Conservation (phyloP, 2,888 invertebrate genomes). For the Chirona hameri region DNA sequence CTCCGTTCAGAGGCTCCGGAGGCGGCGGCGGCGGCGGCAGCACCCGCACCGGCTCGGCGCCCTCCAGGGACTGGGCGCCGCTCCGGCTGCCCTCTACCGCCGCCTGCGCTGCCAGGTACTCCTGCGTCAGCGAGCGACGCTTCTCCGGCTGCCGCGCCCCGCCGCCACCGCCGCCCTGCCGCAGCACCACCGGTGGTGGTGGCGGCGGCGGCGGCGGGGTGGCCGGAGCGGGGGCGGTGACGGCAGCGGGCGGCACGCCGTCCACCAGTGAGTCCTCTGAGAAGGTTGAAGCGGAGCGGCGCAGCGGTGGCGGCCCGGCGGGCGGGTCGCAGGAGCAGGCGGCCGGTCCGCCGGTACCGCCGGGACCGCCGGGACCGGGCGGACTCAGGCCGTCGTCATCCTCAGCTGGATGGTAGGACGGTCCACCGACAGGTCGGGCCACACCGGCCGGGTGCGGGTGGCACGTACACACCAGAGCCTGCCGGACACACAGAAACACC, state of each 20-base stretch:
- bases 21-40: not conserved
- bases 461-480: conserved; percentile 5
- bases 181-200: not conserved
- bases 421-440: not conserved
- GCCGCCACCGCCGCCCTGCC: not conserved
- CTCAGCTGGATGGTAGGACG: not conserved
- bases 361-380: too few species aligned
- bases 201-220: not conserved
- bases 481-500: not conserved
- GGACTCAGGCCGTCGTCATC: not conserved
- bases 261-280: conserved; percentile 8
- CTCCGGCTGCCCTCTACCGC: not conserved
- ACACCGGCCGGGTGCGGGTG: not conserved
- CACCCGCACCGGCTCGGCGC: not conserved
- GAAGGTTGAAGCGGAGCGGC: conserved; percentile 2
- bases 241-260: not conserved
- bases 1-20: not conserved
- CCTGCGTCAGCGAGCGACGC: conserved; percentile 2
- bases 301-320: not conserved
- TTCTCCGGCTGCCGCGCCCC: not conserved
- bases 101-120: conserved; percentile 8
- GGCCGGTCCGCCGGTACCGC: not conserved
- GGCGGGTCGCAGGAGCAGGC: not conserved
- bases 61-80: not conserved
- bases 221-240: not conserved